A percentile compares a stretch with the other conserved stretches of the same genome.
Conservation (phyloP, 2,113 vertebrate species). For the Asarcornis scutulata region DNA sequence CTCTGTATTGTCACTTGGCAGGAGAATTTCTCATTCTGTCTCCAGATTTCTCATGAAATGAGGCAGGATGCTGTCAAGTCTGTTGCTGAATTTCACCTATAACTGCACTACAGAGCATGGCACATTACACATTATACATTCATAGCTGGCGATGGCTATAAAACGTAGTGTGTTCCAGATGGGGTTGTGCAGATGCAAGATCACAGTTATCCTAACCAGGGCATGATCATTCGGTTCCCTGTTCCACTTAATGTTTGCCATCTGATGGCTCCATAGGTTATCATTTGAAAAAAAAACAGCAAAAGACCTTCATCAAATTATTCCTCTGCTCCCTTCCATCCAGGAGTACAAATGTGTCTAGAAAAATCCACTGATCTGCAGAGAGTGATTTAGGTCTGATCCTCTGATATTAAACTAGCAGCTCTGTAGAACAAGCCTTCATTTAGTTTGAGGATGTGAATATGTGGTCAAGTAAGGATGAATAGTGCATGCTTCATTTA, state of each 20-base stretch:
- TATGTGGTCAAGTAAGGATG: not conserved
- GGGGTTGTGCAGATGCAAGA: not conserved
- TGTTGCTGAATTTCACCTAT: not conserved
- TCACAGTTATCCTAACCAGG: not conserved
- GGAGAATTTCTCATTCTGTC: not conserved
- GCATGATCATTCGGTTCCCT: not conserved
- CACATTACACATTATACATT: not conserved
- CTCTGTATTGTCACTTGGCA: not conserved
- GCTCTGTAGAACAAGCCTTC: not conserved
- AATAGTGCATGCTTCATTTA: not conserved
- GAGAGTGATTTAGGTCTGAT: not conserved
- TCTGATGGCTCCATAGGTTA: not conserved
- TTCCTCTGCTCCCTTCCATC: not conserved
- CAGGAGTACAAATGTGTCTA: not conserved
- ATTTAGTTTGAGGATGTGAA: slow-evolving; percentile 1
- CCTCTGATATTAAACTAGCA: not conserved
- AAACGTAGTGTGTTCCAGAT: not conserved
- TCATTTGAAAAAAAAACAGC: not conserved
- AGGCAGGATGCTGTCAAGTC: not conserved
- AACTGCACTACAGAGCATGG: not conserved
- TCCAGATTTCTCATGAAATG: not conserved
- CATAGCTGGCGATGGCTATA: not conserved
- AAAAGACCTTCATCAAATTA: not conserved
- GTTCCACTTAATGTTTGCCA: not conserved
- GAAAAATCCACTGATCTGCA: not conserved